Evolutionary conservation across 2,113 vertebrate genomes (phyloP).

Genomic region (Crotalus horridus): DNA sequence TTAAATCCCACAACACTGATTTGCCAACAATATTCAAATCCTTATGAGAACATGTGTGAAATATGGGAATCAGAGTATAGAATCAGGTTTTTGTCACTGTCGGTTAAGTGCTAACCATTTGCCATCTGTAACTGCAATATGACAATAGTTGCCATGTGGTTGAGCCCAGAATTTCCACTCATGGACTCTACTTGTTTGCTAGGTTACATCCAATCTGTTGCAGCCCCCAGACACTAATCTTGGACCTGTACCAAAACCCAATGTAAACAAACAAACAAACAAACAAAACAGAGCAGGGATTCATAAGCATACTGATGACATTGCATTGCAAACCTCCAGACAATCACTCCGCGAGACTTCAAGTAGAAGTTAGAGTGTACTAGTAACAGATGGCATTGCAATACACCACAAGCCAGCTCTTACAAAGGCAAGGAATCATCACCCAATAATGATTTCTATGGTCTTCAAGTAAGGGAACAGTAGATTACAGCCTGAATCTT

Average conservation of each 20-base stretch:
- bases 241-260: conserved; percentile 1
- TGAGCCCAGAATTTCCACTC: background rate
- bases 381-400: background rate
- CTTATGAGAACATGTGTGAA: background rate
- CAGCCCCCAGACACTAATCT: background rate
- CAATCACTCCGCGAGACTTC: background rate
- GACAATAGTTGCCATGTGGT: background rate
- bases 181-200: background rate
- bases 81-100: background rate
- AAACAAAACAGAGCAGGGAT: background rate
- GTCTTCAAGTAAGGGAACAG: background rate
- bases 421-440: background rate
- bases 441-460: background rate
- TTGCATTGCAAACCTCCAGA: background rate
- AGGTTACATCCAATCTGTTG: background rate
- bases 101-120: background rate
- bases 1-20: background rate
- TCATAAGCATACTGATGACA: conserved; percentile 7
- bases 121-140: background rate
- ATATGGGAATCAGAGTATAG: background rate
- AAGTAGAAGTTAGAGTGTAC: background rate
- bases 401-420: background rate
- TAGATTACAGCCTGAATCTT: background rate
- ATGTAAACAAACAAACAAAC: background rate
- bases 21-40: background rate